These are phyloP conservation scores for Aleadryas rufinucha DNA, from an alignment of 2,113 vertebrate species.

Conservation along the genomic window DNA sequence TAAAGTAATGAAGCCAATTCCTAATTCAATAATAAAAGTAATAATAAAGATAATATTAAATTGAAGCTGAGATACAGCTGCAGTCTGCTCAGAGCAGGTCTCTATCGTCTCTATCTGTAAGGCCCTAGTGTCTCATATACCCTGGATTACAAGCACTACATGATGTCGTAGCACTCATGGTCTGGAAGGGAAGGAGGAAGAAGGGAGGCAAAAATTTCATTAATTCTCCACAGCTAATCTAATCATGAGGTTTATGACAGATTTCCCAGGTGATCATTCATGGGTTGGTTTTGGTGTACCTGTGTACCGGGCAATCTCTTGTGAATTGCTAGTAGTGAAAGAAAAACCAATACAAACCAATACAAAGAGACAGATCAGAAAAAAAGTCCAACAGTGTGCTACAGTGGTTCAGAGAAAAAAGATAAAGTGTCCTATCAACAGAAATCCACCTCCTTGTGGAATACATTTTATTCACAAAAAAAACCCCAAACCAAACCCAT, in stretches of 20 bases:
- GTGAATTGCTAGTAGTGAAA: neutral
- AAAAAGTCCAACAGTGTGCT: neutral
- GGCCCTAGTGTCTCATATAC: neutral
- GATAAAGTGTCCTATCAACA: neutral
- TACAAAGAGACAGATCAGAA: neutral
- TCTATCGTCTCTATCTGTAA: neutral
- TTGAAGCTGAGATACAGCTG: neutral
- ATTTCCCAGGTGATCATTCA: neutral
- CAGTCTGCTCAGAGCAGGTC: neutral
- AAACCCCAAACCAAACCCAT: neutral
- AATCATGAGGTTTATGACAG: neutral
- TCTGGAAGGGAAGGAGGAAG: neutral
- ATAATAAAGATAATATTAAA: neutral
- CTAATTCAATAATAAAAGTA: neutral
- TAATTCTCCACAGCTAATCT: neutral
- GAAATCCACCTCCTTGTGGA: neutral
- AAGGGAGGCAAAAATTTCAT: neutral
- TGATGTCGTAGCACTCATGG: rapidly evolving
- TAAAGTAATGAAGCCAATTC: neutral
- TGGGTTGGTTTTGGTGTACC: neutral
- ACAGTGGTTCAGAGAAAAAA: neutral
- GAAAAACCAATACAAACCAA: neutral
- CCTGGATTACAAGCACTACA: neutral
- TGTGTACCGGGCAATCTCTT: neutral
- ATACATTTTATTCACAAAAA: neutral